These are phyloP conservation scores for Leptopilina drosophilae DNA, from an alignment of 2,888 invertebrate genomes.

Conservation along the genomic window DNA sequence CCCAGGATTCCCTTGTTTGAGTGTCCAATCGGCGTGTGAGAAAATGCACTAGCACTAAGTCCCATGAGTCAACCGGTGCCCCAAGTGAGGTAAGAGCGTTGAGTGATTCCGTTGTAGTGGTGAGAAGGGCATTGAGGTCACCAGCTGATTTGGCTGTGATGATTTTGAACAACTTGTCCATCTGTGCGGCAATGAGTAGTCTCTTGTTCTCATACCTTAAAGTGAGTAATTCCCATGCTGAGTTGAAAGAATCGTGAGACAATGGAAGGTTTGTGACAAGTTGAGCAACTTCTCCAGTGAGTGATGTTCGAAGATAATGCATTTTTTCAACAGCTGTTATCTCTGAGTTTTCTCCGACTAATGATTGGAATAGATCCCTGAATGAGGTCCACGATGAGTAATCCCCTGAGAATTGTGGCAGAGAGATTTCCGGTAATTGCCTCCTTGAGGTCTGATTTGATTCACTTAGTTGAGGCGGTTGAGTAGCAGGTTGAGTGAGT, in stretches of 20 bases:
- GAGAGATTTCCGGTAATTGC: too few relatives aligned
- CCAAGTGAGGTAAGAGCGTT: background rate
- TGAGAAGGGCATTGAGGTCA: background rate
- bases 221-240: background rate
- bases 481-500: too few relatives aligned
- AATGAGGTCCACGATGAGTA: too few relatives aligned
- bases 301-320: too few relatives aligned
- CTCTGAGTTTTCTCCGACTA: too few relatives aligned
- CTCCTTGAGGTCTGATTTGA: too few relatives aligned
- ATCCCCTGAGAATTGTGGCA: too few relatives aligned
- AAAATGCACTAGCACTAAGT: constrained; percentile 46
- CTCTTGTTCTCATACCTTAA: background rate
- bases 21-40: constrained; percentile 41
- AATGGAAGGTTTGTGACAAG: too few relatives aligned
- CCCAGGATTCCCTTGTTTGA: constrained; percentile 46
- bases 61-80: constrained; percentile 44
- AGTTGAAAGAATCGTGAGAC: background rate
- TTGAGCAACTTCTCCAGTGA: too few relatives aligned
- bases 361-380: too few relatives aligned
- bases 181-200: background rate
- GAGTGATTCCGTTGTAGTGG: background rate
- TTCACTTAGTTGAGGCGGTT: too few relatives aligned
- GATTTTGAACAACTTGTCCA: background rate
- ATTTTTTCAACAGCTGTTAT: too few relatives aligned
- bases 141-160: background rate